phyloP scores from a whole-genome alignment of 2,797 vertebrate species.

The Propithecus perrieri region DNA sequence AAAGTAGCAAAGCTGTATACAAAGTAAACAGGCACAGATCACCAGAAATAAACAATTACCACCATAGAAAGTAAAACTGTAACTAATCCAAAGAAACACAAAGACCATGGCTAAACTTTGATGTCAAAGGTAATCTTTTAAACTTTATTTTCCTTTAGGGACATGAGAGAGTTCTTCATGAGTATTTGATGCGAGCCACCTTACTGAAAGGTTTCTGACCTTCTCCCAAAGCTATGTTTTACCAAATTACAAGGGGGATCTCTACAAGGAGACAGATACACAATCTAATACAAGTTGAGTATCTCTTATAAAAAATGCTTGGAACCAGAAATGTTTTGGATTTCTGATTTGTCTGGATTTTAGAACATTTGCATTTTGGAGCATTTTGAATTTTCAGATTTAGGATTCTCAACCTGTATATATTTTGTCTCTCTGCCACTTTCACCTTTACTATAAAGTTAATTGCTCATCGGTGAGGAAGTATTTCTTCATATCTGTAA shows the following conservation, averaged over 20 bases:
- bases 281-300: neutral
- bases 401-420: neutral
- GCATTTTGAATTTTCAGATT: neutral
- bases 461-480: constrained; percentile 29
- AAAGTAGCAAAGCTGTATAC: neutral
- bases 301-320: neutral
- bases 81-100: neutral
- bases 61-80: neutral
- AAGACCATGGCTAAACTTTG: neutral
- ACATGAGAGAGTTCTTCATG: neutral
- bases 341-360: neutral
- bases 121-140: neutral
- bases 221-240: neutral
- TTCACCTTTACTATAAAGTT: neutral
- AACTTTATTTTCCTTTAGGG: neutral
- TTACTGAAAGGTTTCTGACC: neutral
- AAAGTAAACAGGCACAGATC: neutral
- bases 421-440: neutral
- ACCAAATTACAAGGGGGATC: neutral
- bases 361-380: neutral
- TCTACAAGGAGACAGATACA: neutral
- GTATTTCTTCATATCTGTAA: constrained; percentile 12
- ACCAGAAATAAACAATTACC: neutral
- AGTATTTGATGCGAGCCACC: neutral
- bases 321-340: neutral